phyloP scores from a whole-genome alignment of 2,113 vertebrate species.

The Pelobates fuscus region DNA sequence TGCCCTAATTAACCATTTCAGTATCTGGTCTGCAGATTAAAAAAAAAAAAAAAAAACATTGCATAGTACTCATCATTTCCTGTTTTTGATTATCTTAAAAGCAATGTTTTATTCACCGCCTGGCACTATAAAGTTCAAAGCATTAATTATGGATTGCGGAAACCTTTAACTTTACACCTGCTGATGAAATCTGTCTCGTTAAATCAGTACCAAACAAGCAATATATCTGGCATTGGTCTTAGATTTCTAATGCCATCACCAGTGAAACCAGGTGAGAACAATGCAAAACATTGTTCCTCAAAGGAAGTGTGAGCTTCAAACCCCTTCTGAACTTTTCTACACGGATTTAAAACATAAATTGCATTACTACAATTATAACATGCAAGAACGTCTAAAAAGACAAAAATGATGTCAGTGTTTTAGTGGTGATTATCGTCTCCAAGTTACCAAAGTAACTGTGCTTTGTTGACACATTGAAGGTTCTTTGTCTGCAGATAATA shows the following conservation, averaged over 20 bases:
- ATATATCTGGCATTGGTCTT: not conserved
- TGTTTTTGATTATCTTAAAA: too few species aligned
- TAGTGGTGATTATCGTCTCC: conserved; percentile 8
- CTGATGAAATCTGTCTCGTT: not conserved
- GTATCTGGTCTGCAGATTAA: too few species aligned
- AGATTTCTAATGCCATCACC: not conserved
- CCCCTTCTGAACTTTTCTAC: not conserved
- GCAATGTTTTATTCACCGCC: too few species aligned
- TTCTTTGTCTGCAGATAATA: conserved; percentile 45
- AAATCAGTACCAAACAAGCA: not conserved
- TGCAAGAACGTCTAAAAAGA: not conserved
- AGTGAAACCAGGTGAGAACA: not conserved
- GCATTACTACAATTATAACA: not conserved
- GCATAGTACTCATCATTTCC: too few species aligned
- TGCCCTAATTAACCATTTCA: too few species aligned
- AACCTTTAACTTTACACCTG: not conserved
- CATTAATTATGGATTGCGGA: not conserved
- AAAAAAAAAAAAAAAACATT: too few species aligned
- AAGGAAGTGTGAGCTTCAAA: not conserved
- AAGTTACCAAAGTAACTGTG: conserved; percentile 35
- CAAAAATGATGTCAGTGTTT: not conserved
- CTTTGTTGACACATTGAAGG: conserved; percentile 32
- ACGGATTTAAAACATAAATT: not conserved
- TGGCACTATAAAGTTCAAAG: too few species aligned
- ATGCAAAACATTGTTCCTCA: not conserved